These are phyloP conservation scores for Macaca nemestrina DNA, from an alignment of 2,113 vertebrate species.

Conservation along the genomic window DNA sequence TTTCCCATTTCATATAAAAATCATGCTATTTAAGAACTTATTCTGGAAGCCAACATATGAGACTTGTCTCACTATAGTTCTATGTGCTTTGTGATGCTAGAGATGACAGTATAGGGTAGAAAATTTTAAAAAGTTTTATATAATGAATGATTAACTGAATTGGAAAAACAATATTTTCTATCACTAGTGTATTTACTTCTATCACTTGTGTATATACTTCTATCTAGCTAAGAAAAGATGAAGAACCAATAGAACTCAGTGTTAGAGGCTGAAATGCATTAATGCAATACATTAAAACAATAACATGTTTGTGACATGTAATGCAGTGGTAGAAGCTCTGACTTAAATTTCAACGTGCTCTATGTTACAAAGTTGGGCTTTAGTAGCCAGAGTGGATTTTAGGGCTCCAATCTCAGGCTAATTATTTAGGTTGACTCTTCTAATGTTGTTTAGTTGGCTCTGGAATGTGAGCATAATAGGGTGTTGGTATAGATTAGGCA, in stretches of 20 bases:
- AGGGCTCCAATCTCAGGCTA: background rate
- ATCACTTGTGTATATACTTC: background rate
- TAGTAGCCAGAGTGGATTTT: background rate
- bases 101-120: background rate
- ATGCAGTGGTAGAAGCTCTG: background rate
- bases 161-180: background rate
- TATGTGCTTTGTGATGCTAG: background rate
- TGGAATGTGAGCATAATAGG: background rate
- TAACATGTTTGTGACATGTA: background rate
- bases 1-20: background rate
- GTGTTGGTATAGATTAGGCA: background rate
- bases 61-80: background rate
- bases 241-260: background rate
- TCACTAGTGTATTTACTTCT: background rate
- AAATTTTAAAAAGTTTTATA: background rate
- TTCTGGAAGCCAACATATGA: background rate
- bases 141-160: background rate
- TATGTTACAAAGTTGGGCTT: background rate
- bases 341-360: background rate
- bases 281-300: background rate
- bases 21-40: background rate
- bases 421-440: background rate
- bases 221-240: background rate
- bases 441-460: background rate
- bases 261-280: background rate